Evolutionary conservation across 2,113 vertebrate genomes (phyloP), one percentile per base, ranked within the genome.

Genomic region (Poecilia latipinna): DNA sequence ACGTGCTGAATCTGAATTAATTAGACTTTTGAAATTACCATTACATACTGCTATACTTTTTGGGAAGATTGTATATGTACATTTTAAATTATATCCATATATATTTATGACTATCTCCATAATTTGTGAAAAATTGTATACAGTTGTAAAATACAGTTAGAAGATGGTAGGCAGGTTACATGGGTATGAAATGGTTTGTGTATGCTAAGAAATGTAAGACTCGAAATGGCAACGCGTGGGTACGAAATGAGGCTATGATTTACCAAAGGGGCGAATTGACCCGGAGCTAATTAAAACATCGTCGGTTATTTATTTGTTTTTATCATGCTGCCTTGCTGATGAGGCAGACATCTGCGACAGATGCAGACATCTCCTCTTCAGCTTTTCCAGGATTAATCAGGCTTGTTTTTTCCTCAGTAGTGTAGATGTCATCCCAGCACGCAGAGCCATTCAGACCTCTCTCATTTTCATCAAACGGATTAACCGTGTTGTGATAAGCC

Each of bases 401-500:
- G 48, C 65, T 69, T 42, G 15, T 73, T 72, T 75, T 65, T 48
- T 48, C 72, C 78, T 64, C 35, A 17, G 26, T 76, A 42, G 61
- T 65, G 76, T 62, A 68, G 44, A 75, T 75, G 82, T 13, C 74
- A 73, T 67, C 73, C 51, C 62, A 70, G 61, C 74, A 65, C 15
- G 61, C 48, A 37, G 77, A 84, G 63, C 65, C 65, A 67, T 70
- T 76, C 80, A 84, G 76, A 80, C 80, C 80, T 64, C 63, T 78
- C 65, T 74, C 26, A 74, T 77, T 82, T 66, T 74, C 76, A 80
- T 72, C 87, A 57, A 82, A 57, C 67, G 66, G 81, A 77, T 89
- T 85, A 77, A 80, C 80, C n/a, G 79, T 82, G 86, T 88, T 92
- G 77, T 89, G 88, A 92, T 92, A 92, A 91, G 83, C 89, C 78